Conservation (phyloP, 2,888 invertebrate species). For the Stenodema calcarata region DNA sequence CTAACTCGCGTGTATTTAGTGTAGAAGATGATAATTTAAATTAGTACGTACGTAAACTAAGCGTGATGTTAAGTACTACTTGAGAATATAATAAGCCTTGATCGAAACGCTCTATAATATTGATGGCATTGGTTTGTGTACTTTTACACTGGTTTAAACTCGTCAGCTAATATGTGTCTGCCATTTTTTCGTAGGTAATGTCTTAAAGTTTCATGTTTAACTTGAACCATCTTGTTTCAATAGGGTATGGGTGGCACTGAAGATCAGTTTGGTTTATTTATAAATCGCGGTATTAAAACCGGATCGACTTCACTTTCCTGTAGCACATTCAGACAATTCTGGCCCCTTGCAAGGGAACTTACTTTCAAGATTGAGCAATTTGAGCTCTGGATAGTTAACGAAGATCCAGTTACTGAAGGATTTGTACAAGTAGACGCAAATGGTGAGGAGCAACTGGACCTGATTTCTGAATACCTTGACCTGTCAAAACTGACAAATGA, state of each 20-base stretch:
- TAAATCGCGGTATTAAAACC: background rate
- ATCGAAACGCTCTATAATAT: too few relatives aligned
- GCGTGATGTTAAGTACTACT: too few relatives aligned
- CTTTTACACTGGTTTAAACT: too few relatives aligned
- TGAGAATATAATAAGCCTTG: too few relatives aligned
- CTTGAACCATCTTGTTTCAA: background rate
- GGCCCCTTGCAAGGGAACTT: background rate
- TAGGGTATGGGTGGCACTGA: constrained; percentile 5
- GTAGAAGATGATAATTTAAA: too few relatives aligned
- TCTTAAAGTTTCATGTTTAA: background rate
- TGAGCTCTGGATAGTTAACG: background rate
- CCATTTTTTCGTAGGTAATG: too few relatives aligned
- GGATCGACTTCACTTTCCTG: background rate
- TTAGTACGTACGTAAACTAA: too few relatives aligned
- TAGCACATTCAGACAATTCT: background rate
- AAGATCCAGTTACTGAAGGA: background rate
- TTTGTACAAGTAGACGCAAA: background rate
- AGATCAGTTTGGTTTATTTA: background rate
- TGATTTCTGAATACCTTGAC: background rate
- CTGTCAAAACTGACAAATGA: background rate
- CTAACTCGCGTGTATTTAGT: too few relatives aligned
- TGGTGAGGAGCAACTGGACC: background rate
- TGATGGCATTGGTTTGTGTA: too few relatives aligned
- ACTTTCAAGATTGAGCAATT: background rate
- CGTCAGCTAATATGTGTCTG: too few relatives aligned